Base-by-base conservation (phyloP, 1,140 invertebrate genomes). In the Tenebrio molitor region DNA sequence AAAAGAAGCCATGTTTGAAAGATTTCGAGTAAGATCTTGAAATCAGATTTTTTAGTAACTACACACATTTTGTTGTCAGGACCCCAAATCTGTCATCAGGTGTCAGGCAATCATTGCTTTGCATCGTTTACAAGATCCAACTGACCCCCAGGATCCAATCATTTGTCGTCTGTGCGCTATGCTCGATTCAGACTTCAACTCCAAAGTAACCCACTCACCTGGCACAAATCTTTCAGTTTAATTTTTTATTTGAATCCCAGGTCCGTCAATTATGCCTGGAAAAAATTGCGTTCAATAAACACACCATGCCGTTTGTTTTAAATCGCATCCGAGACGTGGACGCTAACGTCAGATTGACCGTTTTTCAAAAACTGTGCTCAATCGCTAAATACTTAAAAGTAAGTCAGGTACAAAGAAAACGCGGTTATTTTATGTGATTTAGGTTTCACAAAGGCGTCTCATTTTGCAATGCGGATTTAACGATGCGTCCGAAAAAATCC, bases 51-150 rank as follows among this genome's bases (percentile, higher is more conserved):
- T 16, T 16, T 39, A 33, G 10, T 0, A 33, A 41, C 12, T 41
- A 41, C 3, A 10, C 12, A 41, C 5, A 41, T 23, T 50, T n/a
- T n/a, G n/a, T 50, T 50, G 23, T 21, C 41, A 75, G 74, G 74
- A 75, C 64, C 14, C 70, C 1, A 75, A 69, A 53, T 44, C 29
- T 29, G 42, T 42, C 7, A 64, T 75, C n/a, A 42, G 70, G 17
- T 23, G 50, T 42, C 70, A 75, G 15, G 74, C 74, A 5, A 33
- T 75, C 5, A 21, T 64, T 50, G 64, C 70, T 5, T 46, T 75
- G 15, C 50, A 75, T 41, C 70, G 70, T 21, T 16, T 75, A 42
- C 74, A 75, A 34, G 74, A 72, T 14, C 69, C 74, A 29, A 21
- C 53, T 23, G 65, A 75, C 58, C 29, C 65, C 8, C 29, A 73